These are phyloP conservation scores for Sebastes schlegelii DNA, from an alignment of 2,113 vertebrate genomes.

Conservation along the genomic window DNA sequence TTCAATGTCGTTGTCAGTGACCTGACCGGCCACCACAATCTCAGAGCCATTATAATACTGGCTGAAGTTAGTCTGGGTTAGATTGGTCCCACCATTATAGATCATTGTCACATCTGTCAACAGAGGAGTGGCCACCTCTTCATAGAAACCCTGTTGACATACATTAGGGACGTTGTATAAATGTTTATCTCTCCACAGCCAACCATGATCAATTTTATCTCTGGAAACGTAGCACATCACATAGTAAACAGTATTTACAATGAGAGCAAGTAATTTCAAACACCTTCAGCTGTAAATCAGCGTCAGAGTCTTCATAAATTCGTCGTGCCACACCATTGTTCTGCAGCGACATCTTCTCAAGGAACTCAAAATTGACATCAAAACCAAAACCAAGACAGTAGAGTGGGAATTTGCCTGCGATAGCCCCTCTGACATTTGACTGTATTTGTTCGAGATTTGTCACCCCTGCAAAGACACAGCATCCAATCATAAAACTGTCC, in stretches of 20 bases:
- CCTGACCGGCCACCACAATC: constrained; percentile 87
- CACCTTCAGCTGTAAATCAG: constrained; percentile 88
- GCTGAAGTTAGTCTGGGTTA: constrained; percentile 86
- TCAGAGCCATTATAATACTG: constrained; percentile 90
- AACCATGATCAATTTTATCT: background rate
- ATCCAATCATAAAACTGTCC: too few relatives aligned
- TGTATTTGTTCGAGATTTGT: too few relatives aligned
- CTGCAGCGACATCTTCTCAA: too few relatives aligned
- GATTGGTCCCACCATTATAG: constrained; percentile 79
- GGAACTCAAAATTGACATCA: too few relatives aligned
- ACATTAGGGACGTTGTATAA: background rate
- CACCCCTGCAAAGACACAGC: too few relatives aligned
- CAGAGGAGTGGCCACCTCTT: constrained; percentile 87
- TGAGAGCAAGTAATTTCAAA: background rate
- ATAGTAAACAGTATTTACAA: background rate
- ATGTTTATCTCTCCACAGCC: background rate
- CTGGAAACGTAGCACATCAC: background rate
- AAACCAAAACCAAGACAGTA: too few relatives aligned
- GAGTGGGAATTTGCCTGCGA: too few relatives aligned
- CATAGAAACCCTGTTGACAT: constrained; percentile 86
- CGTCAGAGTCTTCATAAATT: constrained; percentile 88
- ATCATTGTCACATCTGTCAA: constrained; percentile 84
- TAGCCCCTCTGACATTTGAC: too few relatives aligned
- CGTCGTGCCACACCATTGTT: constrained; percentile 85
- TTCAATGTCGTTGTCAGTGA: constrained; percentile 81